Evolutionary conservation across 1,140 invertebrate species (phyloP), one percentile per base, ranked within the genome.

Genomic region (Papilio xuthus): DNA sequence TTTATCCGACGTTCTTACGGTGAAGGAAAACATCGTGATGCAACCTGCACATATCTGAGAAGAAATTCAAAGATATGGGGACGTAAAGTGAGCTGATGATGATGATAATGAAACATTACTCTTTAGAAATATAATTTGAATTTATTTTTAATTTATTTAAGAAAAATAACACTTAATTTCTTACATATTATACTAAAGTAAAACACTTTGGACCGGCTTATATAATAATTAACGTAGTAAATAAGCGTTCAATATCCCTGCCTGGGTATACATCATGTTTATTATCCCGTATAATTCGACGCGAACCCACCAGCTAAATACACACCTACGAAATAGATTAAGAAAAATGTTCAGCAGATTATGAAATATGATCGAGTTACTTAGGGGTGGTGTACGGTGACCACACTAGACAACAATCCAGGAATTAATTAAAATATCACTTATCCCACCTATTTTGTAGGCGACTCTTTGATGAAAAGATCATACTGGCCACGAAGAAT

Each of bases 281-380:
- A 74, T 74, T 26, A 47, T 53, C 47, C 72, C 47, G 20, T 56
- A 74, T 74, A 53, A 47, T 77, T 71, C 28, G 74, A n/a, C 44
- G 23, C 53, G 20, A 41, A 71, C 32, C 28, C 73, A 42, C 42
- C 70, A 47, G 60, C 47, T 74, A 74, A 74, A 74, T 78, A 80
- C 77, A 83, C 82, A 80, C 81, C 80, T 76, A 80, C 80, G 78
- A 78, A 82, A 80, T 83, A 84, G 79, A 88, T 88, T 84, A 88
- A 85, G 86, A 88, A 88, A 88, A 86, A 88, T 88, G 83, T 83
- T 85, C 77, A 75, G 53, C 73, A 53, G 78, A 78, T 85, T 79
- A 82, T 86, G 79, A 88, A 88, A 85, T 88, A 86, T 85, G 82
- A 84, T 84, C 79, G 73, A 76, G 70, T 81, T 78, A 79, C 80